These are phyloP conservation scores for Ciconia stormi DNA, from an alignment of 2,113 vertebrate genomes.

Conservation along the genomic window DNA sequence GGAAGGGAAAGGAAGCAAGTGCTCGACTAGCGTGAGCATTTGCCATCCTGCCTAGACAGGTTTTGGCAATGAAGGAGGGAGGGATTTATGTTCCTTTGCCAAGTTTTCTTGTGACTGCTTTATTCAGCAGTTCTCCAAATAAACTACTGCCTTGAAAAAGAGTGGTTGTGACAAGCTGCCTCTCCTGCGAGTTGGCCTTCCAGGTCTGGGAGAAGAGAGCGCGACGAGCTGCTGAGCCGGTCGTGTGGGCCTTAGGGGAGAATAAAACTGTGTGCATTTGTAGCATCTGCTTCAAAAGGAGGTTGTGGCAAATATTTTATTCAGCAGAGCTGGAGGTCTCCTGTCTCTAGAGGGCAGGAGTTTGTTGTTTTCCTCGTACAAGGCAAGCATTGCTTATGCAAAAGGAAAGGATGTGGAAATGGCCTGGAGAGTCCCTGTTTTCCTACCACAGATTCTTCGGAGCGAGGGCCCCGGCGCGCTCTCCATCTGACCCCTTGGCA, in stretches of 20 bases:
- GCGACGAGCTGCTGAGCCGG: not conserved
- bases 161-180: conserved; percentile 61
- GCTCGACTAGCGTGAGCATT: accelerated
- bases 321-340: conserved; percentile 67
- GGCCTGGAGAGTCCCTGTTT: not conserved
- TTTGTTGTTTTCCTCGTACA: conserved; percentile 53
- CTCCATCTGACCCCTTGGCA: not conserved
- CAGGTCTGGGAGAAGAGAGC: conserved; percentile 20
- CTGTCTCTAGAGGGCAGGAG: conserved; percentile 68
- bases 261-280: conserved; percentile 44
- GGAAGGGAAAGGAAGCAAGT: not conserved
- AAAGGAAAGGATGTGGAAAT: conserved; percentile 11
- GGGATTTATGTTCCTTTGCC: not conserved
- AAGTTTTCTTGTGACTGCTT: not conserved
- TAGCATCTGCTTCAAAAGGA: conserved; percentile 68
- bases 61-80: not conserved
- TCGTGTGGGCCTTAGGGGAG: conserved; percentile 31
- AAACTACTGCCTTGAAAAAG: conserved; percentile 32
- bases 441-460: not conserved
- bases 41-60: not conserved
- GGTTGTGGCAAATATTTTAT: conserved; percentile 65
- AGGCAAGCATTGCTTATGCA: conserved; percentile 27
- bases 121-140: conserved; percentile 56
- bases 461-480: not conserved
- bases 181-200: conserved; percentile 36